A percentile compares a stretch with the other conserved stretches of the same genome.
These are phyloP conservation scores for Gastrophysa polygoni DNA, from an alignment of 2,888 invertebrate genomes.

Conservation along the genomic window DNA sequence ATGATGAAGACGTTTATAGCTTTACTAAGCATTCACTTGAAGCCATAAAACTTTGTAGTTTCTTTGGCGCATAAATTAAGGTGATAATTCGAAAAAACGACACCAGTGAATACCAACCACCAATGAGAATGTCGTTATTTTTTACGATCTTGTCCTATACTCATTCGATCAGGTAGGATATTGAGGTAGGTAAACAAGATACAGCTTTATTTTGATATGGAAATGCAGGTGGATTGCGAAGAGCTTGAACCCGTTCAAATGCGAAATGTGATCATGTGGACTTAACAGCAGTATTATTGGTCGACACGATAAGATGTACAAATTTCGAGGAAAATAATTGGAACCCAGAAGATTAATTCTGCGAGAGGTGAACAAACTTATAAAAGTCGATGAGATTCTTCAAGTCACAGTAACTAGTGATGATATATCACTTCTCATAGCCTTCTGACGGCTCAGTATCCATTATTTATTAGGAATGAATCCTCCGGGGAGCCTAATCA, in stretches of 20 bases:
- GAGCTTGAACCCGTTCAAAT: too few relatives aligned
- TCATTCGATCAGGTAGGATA: neutral
- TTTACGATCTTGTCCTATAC: neutral
- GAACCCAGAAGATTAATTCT: neutral
- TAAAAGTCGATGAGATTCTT: neutral
- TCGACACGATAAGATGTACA: neutral
- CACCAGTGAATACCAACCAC: neutral
- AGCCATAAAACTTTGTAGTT: neutral
- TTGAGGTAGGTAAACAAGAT: neutral
- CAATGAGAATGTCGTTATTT: neutral
- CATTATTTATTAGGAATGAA: neutral
- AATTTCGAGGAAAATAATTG: neutral
- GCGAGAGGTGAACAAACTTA: constrained; percentile 1
- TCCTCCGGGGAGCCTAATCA: neutral
- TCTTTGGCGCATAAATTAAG: neutral
- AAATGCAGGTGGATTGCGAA: too few relatives aligned
- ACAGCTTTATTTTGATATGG: neutral
- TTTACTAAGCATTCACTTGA: neutral
- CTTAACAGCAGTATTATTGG: neutral
- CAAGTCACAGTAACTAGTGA: neutral
- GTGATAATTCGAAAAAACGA: neutral
- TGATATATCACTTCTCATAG: neutral
- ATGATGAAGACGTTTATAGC: neutral
- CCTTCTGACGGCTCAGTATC: neutral
- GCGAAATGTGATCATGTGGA: neutral